Evolutionary conservation across 2,113 vertebrate species (phyloP), one percentile per base, ranked within the genome.

Genomic region (Heloderma charlesbogerti): DNA sequence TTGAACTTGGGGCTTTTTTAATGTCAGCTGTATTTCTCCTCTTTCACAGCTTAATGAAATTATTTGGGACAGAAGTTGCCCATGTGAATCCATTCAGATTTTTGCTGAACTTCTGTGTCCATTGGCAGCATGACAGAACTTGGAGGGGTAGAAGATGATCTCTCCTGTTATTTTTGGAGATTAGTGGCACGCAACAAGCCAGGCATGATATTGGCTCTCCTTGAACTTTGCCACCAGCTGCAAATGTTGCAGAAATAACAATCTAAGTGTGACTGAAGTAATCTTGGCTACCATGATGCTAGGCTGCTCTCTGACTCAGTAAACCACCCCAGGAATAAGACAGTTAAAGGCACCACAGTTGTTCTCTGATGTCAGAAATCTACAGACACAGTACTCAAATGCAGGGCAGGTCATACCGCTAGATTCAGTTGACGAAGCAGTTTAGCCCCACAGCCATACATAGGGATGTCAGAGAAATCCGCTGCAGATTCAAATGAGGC

Each of bases 231-330:
- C 69, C 43, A 16, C 6, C 43, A 16, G 43, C 43, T 86, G 63
- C 89, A 80, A 85, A 45, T 54, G 48, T 81, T 90, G 63, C 75
- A 84, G n/a, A 88, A 84, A 84, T 77, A 77, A 43, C 27, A 88
- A 25, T 29, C n/a, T 77, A 16, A 4, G 31, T 4, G 16, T 69
- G 71, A 88, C 43, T 84, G 43, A 15, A 31, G 43, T 54, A 37
- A 48, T 51, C 86, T 31, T 27, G 3, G 37, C 31, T 15, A 81
- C 48, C 20, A n/a, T 22, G 22, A 20, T 72, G 4, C 29, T 81
- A 45, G 27, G 37, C 37, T 84, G 51, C 60, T 84, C 29, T 84
- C 31, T 20, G 29, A 45, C 69, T 48, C 40, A 75, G 75, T 7
- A 25, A 66, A 75, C 6, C 34, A n/a, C 60, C 40, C 45, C 5